These are phyloP conservation scores for Engraulis encrasicolus DNA, from an alignment of 2,113 vertebrate species.

Conservation along the genomic window DNA sequence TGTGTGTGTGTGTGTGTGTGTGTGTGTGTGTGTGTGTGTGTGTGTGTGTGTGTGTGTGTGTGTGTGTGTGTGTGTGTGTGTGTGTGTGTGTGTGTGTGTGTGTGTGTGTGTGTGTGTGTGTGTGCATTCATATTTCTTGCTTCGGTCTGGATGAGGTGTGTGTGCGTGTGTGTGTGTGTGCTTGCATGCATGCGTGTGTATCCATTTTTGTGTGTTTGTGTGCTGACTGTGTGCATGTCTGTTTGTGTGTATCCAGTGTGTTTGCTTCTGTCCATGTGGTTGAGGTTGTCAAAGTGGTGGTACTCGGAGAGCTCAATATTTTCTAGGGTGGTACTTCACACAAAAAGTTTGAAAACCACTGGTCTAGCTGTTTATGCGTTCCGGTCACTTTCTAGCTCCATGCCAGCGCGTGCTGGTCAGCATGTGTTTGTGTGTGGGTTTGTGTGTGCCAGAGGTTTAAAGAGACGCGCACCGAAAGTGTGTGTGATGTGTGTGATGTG, in stretches of 20 bases:
- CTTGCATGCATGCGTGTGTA: background rate
- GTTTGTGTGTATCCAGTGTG: background rate
- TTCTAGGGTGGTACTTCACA: too few species aligned
- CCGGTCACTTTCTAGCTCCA: background rate
- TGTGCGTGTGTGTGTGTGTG: conserved; percentile 9
- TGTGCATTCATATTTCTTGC: too few species aligned
- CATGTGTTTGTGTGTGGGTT: conserved; percentile 11
- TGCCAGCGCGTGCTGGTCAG: background rate
- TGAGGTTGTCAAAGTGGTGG: too few species aligned
- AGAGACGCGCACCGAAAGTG: too few species aligned
- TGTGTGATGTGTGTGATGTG: too few species aligned
- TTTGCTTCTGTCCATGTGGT: conserved; percentile 18
- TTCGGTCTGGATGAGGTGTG: too few species aligned
- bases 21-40: conserved; percentile 23
- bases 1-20: conserved; percentile 12
- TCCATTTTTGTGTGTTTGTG: conserved; percentile 7
- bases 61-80: background rate
- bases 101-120: background rate
- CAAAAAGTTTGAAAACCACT: too few species aligned
- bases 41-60: background rate
- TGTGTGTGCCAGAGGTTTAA: background rate
- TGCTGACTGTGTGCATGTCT: background rate
- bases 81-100: conserved; percentile 25
- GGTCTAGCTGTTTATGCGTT: background rate
- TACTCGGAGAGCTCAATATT: too few species aligned